Evolutionary conservation across 92 coral and sea anemone species (phyloP), one percentile per base, ranked within the genome.

Genomic region (Plumapathes pennacea): DNA sequence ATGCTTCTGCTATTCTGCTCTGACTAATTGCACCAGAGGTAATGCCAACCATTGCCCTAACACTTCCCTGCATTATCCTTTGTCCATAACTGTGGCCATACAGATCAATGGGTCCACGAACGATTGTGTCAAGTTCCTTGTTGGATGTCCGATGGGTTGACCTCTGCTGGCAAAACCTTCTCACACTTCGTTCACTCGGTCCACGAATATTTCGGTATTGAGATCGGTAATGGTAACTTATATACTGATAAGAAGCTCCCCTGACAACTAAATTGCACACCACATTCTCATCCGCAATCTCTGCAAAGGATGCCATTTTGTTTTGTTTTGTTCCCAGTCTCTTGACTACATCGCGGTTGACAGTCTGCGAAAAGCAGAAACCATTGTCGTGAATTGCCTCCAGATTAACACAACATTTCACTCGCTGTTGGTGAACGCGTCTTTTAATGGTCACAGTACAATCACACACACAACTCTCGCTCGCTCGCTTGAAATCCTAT

Each of bases 31-130:
- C 61, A 3, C 51, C 51, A 25, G 60, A 50, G 8, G 69, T 60
- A 25, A 64, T 32, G 23, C 58, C 61, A 12, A 56, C 31, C 74
- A 38, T 32, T 25, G 56, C 53, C 24, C 65, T 47, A 37, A 55
- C 54, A 45, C 66, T 64, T 47, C 75, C 72, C 29, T 74, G 65
- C 58, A 62, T 74, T 74, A 54, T 64, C 31, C 65, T 27, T 12
- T 75, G 32, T 25, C 66, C 58, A 36, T 45, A 69, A 34, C 37
- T 64, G 46, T 64, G 60, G 6, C 60, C 60, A 24, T 49, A 64
- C 24, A 49, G 60, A 39, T 6, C 15, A 19, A 69, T 45, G 44
- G 21, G 76, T 57, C 39, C 24, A 8, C 46, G 26, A 28, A 57
- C 76, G 25, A 69, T 57, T 4, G 8, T 47, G 31, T 69, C 67